Evolutionary conservation across 2,888 invertebrate species (phyloP), one percentile per base, ranked within the genome.

Genomic region (Phyllotreta striolata): DNA sequence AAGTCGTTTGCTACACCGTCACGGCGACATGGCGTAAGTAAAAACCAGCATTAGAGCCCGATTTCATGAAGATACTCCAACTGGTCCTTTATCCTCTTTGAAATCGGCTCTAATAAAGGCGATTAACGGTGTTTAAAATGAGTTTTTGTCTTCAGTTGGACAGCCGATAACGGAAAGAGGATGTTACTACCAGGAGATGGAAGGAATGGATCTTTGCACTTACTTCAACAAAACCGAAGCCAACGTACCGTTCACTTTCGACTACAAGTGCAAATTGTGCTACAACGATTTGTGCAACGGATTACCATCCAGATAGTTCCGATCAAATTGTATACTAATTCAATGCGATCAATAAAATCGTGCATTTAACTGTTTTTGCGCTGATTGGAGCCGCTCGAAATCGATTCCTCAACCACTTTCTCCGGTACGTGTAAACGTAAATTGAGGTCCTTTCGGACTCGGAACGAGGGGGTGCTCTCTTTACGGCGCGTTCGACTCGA

Each of bases 181-280:
- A 6, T 66, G 66, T 37, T 66, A 59, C 34, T 66, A 66, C 51
- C 38, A 58, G n/a, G 62, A 66, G 49, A 66, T 66, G 62, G 66
- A 66, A 35, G 58, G 58, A 12, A 44, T 62, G 44, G 66, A 66
- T 55, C 13, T 66, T 5, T 66, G 66, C 44, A 37, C 55, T 0
- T 66, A 46, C 38, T 66, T 66, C 58, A 59, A 66, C 3, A 58
- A 47, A 51, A 66, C 66, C 6, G 62, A 66, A 55, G 66, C 51
- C 3, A 66, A 49, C 35, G 66, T 13, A 14, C 49, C 59, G 3
- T 47, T 59, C 12, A 66, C 66, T n/a, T 6, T 12, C 3, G 54
- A 66, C n/a, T 66, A 55, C 38, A 62, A 58, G 8, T 66, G 66
- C 14, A 43, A 47, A 40, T 38, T 55, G 0, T 66, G 66, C 41